phyloP scores from a whole-genome alignment of 1,140 invertebrate species.

The Drosophila burlai region DNA sequence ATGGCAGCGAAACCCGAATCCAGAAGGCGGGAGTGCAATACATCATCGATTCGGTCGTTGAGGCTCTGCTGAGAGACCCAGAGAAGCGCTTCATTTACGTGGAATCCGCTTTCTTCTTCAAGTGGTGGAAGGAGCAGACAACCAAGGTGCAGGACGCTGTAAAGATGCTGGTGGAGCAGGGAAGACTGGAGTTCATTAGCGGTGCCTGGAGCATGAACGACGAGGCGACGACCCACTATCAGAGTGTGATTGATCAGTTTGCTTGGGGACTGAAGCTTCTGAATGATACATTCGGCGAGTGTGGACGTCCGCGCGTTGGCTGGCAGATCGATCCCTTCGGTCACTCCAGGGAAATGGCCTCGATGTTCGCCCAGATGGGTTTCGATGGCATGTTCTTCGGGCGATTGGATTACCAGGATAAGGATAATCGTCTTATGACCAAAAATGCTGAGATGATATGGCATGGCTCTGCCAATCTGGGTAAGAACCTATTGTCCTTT shows the following conservation, averaged over 20 bases:
- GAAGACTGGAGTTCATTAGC: constrained; percentile 94
- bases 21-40: constrained; percentile 95
- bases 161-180: constrained; percentile 89
- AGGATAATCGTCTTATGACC: constrained; percentile 87
- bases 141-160: constrained; percentile 87
- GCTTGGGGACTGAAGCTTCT: constrained; percentile 89
- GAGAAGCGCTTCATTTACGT: constrained; percentile 90
- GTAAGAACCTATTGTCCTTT: constrained; percentile 8
- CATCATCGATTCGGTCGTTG: constrained; percentile 95
- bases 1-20: constrained; percentile 87
- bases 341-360: constrained; percentile 93
- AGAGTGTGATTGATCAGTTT: constrained; percentile 97
- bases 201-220: constrained; percentile 98
- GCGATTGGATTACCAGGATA: constrained; percentile 95
- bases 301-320: constrained; percentile 91
- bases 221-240: constrained; percentile 96
- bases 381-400: constrained; percentile 96
- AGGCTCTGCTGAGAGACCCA: constrained; percentile 91
- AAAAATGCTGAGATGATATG: constrained; percentile 87
- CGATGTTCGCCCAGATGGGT: constrained; percentile 92
- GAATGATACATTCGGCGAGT: constrained; percentile 93
- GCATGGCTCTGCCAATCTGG: constrained; percentile 69
- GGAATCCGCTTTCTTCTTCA: constrained; percentile 95
- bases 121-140: constrained; percentile 95
- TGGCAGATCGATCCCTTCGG: constrained; percentile 99